phyloP scores from a whole-genome alignment of 1,140 invertebrate genomes.

The Macrotrachela quadricornifera region DNA sequence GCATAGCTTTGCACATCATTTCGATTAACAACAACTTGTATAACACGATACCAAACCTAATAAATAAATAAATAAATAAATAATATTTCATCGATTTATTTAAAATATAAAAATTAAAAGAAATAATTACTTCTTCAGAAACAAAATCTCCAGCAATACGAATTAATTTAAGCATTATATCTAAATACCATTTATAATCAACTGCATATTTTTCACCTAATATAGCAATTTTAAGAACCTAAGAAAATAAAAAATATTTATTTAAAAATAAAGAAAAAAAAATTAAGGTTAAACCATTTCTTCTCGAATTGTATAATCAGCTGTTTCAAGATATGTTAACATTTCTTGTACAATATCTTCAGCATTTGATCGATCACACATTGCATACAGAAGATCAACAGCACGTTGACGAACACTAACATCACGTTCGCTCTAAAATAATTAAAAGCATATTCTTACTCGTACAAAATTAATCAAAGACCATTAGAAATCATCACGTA shows the following conservation, averaged over 20 bases:
- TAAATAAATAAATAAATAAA: too few species aligned
- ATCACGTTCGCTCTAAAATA: constrained; percentile 67
- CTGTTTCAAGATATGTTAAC: constrained; percentile 93
- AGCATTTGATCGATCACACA: constrained; percentile 98
- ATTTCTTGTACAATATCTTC: constrained; percentile 99
- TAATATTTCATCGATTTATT: too few species aligned
- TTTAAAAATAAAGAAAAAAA: too few species aligned
- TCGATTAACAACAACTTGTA: constrained; percentile 97
- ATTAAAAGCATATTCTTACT: too few species aligned
- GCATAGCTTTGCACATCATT: constrained; percentile 94
- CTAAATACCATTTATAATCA: constrained; percentile 96
- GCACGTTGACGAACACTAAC: constrained; percentile 93
- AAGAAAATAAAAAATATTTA: too few species aligned
- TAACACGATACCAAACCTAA: constrained; percentile 89
- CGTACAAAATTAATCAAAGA: too few species aligned
- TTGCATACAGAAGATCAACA: constrained; percentile 95
- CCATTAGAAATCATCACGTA: too few species aligned
- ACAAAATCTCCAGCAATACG: constrained; percentile 98
- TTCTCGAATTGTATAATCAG: constrained; percentile 97
- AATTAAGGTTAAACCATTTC: constrained; percentile 63
- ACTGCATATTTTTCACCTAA: constrained; percentile 97
- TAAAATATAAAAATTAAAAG: too few species aligned
- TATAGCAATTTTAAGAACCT: constrained; percentile 77
- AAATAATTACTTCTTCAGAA: constrained; percentile 37
- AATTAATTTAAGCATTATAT: constrained; percentile 96